Evolutionary conservation across 2,113 vertebrate genomes (phyloP).

Genomic region (Crotalus tigris): DNA sequence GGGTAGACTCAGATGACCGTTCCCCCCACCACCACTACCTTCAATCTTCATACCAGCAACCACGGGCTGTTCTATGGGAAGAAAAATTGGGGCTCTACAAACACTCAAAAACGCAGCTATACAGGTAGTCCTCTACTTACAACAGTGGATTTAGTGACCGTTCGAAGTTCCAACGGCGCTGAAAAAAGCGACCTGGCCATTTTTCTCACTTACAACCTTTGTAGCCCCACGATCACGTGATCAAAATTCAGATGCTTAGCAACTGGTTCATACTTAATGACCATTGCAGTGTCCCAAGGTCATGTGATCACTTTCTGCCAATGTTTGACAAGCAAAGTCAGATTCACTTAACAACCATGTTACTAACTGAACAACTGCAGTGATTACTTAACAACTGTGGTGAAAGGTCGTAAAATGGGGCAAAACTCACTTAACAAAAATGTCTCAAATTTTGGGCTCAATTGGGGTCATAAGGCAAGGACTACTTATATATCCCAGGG

Average conservation of each 20-base stretch:
- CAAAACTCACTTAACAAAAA: no score
- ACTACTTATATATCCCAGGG: not conserved
- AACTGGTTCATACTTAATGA: not conserved
- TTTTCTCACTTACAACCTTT: not conserved
- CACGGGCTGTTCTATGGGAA: not conserved
- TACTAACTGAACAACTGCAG: no score
- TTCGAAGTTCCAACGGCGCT: not conserved
- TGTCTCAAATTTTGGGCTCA: not conserved
- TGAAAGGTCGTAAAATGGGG: not conserved
- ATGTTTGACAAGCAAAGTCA: not conserved
- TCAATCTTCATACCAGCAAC: no score
- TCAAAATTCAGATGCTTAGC: not conserved
- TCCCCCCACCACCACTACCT: not conserved
- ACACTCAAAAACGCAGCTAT: not conserved
- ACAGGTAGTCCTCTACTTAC: not conserved
- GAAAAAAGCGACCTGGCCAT: not conserved
- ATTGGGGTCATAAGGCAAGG: not conserved
- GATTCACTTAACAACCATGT: not conserved
- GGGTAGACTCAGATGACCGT: not conserved
- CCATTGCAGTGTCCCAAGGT: no score
- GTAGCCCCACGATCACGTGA: not conserved
- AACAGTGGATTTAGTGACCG: not conserved
- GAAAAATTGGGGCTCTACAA: not conserved
- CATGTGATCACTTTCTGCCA: not conserved
- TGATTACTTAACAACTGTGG: no score